Evolutionary conservation across 2,113 vertebrate genomes (phyloP), one percentile per base, ranked within the genome.

Genomic region (Abramis brama): DNA sequence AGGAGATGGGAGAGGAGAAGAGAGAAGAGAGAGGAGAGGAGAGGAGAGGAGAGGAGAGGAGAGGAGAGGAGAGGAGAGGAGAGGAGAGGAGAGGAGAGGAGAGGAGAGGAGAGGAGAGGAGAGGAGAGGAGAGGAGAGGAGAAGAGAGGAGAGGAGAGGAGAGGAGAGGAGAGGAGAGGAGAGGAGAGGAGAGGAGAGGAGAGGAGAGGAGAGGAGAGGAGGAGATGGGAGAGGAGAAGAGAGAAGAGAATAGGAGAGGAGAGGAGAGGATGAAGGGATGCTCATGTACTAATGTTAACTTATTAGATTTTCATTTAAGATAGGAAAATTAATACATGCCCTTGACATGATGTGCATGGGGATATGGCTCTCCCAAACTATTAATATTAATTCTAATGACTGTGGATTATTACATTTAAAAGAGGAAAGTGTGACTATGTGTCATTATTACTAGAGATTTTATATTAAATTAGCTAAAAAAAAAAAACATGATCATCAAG

Each of bases 361-460:
- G 36, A 55, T 83, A 74, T 70, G 39, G 74, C 83, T 83, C 74
- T 75, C 62, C 68, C 77, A 80, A 86, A 85, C 73, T 66, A 85
- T 86, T 87, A 71, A 84, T 83, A 78, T 81, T 88, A 82, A 88
- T 90, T 83, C 84, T 68, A 83, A 82, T 73, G 83, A 55, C 60
- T 83, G 39, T 47, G 71, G 57, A 82, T 86, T 83, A 85, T 86
- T 73, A 85, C 59, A 57, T 79, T 82, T 75, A 88, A 80, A 59
- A 79, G 74, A 81, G n/a, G n/a, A 74, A 73, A 78, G 39, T 25
- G 19, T 25, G 85, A 79, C 83, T 79, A 60, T 76, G 64, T 80
- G 52, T 83, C 87, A 85, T 85, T 85, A 62, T 80, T 36, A 79
- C 70, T 78, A 55, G 3, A 52, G 27, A 77, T 47, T 1, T 8